Evolutionary conservation across 1,140 invertebrate species (phyloP).

Genomic region (Penaeus japonicus): DNA sequence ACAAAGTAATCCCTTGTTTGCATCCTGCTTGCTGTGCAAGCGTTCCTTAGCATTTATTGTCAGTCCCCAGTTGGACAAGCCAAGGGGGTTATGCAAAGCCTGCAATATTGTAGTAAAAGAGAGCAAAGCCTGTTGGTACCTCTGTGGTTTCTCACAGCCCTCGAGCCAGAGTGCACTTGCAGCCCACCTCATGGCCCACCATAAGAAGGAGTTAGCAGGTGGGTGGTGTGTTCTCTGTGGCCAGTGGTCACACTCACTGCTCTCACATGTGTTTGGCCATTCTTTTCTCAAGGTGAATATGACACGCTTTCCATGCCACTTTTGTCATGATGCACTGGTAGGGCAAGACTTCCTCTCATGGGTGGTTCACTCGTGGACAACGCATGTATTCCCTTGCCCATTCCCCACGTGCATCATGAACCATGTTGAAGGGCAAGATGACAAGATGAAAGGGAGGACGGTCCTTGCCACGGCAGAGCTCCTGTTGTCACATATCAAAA

Average conservation of each 20-base stretch:
- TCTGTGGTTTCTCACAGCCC: constrained; percentile 38
- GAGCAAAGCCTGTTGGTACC: constrained; percentile 50
- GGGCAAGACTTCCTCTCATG: constrained; percentile 32
- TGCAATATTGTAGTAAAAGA: constrained; percentile 42
- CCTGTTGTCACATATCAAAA: constrained; percentile 48
- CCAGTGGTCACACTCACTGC: constrained; percentile 45
- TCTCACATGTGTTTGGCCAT: constrained; percentile 42
- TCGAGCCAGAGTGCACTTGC: constrained; percentile 9
- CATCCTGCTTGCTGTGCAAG: constrained; percentile 50
- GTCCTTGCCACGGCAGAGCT: constrained; percentile 34
- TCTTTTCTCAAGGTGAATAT: constrained; percentile 19
- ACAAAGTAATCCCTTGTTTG: constrained; percentile 42
- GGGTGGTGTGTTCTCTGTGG: constrained; percentile 58
- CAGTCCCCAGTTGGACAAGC: constrained; percentile 43
- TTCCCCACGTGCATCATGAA: constrained; percentile 46
- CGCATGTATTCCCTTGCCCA: constrained; percentile 53
- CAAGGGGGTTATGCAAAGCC: constrained; percentile 46
- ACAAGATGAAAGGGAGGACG: constrained; percentile 1
- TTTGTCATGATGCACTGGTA: constrained; percentile 36
- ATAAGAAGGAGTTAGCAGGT: constrained; percentile 31
- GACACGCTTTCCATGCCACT: constrained; percentile 28
- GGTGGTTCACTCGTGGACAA: constrained; percentile 49
- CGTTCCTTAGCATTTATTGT: constrained; percentile 45
- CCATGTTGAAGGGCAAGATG: neutral
- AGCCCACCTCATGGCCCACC: constrained; percentile 33